Percentiles rank a stretch among this genome's conserved stretches.
Conservation (phyloP, 2,888 invertebrate species). For the Malthinus flaveolus region DNA sequence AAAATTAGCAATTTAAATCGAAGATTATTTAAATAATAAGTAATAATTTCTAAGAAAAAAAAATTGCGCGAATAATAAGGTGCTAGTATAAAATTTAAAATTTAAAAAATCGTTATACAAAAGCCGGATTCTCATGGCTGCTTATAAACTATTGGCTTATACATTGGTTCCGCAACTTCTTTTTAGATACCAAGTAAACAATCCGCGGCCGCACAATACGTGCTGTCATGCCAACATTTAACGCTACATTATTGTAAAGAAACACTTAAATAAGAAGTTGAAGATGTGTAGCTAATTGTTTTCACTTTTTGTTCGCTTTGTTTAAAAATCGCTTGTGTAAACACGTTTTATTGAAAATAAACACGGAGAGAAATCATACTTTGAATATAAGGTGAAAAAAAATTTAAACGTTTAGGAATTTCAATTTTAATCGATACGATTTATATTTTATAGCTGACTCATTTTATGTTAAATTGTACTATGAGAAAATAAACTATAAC, state of each 20-base stretch:
- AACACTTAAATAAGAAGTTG: conserved; percentile 18
- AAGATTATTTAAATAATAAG: too few relatives aligned
- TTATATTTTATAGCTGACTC: conserved; percentile 26
- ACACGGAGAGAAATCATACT: conserved; percentile 15
- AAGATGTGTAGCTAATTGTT: conserved; percentile 27
- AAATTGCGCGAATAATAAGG: background rate
- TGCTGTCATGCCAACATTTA: conserved; percentile 30
- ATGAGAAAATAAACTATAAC: too few relatives aligned
- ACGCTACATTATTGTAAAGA: conserved; percentile 26
- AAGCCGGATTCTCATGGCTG: conserved; percentile 50
- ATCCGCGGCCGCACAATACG: conserved; percentile 26
- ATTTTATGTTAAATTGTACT: too few relatives aligned
- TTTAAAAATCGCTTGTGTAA: conserved; percentile 28
- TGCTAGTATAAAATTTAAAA: background rate
- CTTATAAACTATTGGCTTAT: conserved; percentile 50
- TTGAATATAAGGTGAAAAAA: conserved; percentile 6
- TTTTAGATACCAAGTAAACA: conserved; percentile 32
- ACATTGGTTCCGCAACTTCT: conserved; percentile 48
- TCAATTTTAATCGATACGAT: conserved; percentile 33
- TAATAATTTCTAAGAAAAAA: background rate
- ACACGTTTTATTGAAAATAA: conserved; percentile 30
- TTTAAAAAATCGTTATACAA: conserved; percentile 37
- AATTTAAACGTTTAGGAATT: conserved; percentile 29
- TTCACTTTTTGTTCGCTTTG: conserved; percentile 23
- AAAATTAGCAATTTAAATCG: too few relatives aligned